phyloP scores from a whole-genome alignment of 2,888 invertebrate species.

The Drosophila pseudotalamancana region DNA sequence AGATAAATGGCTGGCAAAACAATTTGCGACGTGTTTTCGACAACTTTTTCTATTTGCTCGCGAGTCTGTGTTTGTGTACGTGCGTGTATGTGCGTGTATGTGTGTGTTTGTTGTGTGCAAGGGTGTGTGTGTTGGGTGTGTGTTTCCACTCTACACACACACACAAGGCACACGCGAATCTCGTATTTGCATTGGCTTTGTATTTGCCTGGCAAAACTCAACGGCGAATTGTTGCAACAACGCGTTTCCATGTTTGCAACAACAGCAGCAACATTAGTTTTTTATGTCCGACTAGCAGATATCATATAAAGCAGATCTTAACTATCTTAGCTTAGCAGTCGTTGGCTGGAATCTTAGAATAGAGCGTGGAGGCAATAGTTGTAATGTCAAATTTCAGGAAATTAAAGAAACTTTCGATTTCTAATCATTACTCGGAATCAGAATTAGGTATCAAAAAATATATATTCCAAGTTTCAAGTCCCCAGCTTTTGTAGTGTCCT shows the following conservation, averaged over 20 bases:
- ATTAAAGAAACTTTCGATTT: too few relatives aligned
- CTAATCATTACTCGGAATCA: too few relatives aligned
- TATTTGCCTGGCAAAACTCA: slow-evolving; percentile 57
- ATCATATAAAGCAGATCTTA: too few relatives aligned
- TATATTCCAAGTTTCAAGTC: too few relatives aligned
- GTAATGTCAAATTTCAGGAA: too few relatives aligned
- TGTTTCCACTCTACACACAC: slow-evolving; percentile 27
- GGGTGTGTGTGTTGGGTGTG: slow-evolving; percentile 10
- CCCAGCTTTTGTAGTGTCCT: too few relatives aligned
- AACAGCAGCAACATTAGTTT: too few relatives aligned
- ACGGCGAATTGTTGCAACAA: slow-evolving; percentile 44
- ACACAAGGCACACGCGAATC: slow-evolving; percentile 48
- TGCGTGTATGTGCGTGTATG: background rate
- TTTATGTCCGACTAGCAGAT: too few relatives aligned
- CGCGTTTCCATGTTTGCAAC: slow-evolving; percentile 23
- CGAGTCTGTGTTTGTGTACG: background rate
- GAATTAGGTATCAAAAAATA: too few relatives aligned
- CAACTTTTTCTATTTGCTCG: slow-evolving; percentile 47
- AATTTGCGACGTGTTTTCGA: slow-evolving; percentile 52
- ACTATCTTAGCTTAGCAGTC: too few relatives aligned
- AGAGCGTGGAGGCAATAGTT: too few relatives aligned
- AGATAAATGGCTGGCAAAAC: slow-evolving; percentile 34
- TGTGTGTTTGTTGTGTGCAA: background rate
- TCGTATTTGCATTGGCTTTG: slow-evolving; percentile 71
- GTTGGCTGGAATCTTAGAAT: too few relatives aligned